Base-by-base conservation (phyloP, 2,113 vertebrate species). In the Chaenocephalus aceratus region DNA sequence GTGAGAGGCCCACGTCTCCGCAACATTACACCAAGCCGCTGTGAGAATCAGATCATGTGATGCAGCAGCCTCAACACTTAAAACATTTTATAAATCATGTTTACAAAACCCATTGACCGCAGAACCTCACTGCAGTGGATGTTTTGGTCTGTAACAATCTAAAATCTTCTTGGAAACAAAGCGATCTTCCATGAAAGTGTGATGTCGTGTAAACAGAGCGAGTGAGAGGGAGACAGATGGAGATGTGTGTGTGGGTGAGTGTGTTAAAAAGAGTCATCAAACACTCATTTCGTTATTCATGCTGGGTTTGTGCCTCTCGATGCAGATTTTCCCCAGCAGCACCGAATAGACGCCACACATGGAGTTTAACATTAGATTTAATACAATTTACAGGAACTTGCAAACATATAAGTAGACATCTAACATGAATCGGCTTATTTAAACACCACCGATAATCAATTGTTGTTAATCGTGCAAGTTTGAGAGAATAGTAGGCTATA, bases 191-290 rank as follows among this genome's bases (percentile, higher is more conserved):
- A 41, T 75, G 10, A 54, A 52, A 76, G 62, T 30, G 16, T 72
- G 82, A 79, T 9, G 30, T 82, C 7, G 23, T 75, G 66, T 77
- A 72, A 79, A 88, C 72, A 62, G 21, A 68, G 30, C 30, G 52
- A 63, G 67, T 44, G 59, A 74, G 61, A 82, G 1, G 5, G 73
- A 72, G 77, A 72, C 68, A 81, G 85, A 89, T 75, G 80, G 88
- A 68, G 56, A 26, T 21, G 30, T 54, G 61, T 65, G 61, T 71
- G 61, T 65, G 66, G 23, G 72, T 8, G 69, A 58, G 54, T 41
- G 52, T 45, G 66, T 30, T 57, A 41, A 30, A 77, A 65, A 51
- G 3, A 78, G 49, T 87, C 85, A 83, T 75, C 64, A 75, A 44
- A 64, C 64, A 56, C 61, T 56, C n/a, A 45, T 62, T 62, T 56